Evolutionary conservation across 1,140 invertebrate species (phyloP), one percentile per base, ranked within the genome.

Genomic region (Diorhabda elongata): DNA sequence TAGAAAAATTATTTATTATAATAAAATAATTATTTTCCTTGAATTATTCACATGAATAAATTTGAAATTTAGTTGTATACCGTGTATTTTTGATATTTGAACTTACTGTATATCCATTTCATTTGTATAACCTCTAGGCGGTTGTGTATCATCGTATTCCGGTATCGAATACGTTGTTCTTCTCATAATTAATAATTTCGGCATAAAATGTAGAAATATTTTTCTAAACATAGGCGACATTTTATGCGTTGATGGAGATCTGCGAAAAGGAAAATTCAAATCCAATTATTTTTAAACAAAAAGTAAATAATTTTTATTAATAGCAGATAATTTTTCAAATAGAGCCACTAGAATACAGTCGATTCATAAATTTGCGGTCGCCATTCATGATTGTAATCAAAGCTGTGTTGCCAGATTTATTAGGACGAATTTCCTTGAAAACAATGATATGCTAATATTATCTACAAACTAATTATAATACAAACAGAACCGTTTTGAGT

Each of bases 241-340:
- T 73, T 91, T 93, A 83, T 99, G 97, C 0, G 97, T 99, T 7
- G 96, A 95, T 42, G 98, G 96, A 3, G 96, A 98, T 79, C 93
- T 95, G 77, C 59, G 64, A 74, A 70, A 65, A 66, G 61, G 67
- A 75, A 26, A 67, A 64, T 45, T 26, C 26, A 26, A 26, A 41
- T 5, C 67, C 42, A 69, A 63, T 66, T 42, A 64, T 68, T 42
- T 61, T 69, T 3, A 58, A 41, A 5, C 60, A 43, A 62, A 43
- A 7, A 44, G 3, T 5, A 8, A 62, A 26, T 26, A 26, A 26
- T 26, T 0, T 26, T 26, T 26, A 26, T 26, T 26, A 26, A 26
- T 1, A 26, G 26, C 26, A 26, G 26, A 26, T 26, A 26, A 26
- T 26, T 26, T 26, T 26, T 26, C 26, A 26, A 26, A 26, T 26